A percentile compares a stretch with the other conserved stretches of the same genome.
phyloP scores from a whole-genome alignment of 2,113 vertebrate species.

The Passer montanus region DNA sequence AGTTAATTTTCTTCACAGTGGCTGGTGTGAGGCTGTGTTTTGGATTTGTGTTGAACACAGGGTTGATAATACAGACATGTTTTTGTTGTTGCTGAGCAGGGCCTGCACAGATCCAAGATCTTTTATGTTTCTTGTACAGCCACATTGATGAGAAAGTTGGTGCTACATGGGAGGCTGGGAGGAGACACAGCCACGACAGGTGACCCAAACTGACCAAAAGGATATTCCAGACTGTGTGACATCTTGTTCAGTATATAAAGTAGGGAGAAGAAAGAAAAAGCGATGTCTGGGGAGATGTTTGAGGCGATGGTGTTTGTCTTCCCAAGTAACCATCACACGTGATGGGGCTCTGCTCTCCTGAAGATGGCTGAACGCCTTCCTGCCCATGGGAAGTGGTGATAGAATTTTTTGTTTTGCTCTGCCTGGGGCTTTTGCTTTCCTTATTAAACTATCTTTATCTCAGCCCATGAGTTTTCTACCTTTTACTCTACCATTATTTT shows the following conservation, averaged over 20 bases:
- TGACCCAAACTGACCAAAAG: not conserved
- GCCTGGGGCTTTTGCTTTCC: not conserved
- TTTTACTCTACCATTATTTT: not conserved
- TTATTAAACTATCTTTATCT: not conserved
- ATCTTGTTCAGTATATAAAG: not conserved
- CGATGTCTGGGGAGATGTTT: no score
- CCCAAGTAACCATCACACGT: not conserved
- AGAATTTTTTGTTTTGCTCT: not conserved
- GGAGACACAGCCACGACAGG: not conserved
- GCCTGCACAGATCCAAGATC: not conserved
- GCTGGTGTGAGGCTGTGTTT: not conserved
- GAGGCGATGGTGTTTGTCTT: not conserved
- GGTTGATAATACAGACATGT: not conserved
- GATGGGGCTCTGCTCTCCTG: not conserved
- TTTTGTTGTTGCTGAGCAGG: not conserved
- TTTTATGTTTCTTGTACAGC: not conserved
- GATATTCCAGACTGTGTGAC: fast-evolving
- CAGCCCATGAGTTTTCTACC: not conserved
- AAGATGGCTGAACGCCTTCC: not conserved
- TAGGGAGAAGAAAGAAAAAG: not conserved
- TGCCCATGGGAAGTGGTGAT: not conserved
- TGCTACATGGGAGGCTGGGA: not conserved
- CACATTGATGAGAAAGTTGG: not conserved
- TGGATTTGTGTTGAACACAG: not conserved
- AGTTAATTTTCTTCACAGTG: not conserved